Evolutionary conservation across 2,888 invertebrate genomes (phyloP).

Genomic region (Hemithea aestivaria): DNA sequence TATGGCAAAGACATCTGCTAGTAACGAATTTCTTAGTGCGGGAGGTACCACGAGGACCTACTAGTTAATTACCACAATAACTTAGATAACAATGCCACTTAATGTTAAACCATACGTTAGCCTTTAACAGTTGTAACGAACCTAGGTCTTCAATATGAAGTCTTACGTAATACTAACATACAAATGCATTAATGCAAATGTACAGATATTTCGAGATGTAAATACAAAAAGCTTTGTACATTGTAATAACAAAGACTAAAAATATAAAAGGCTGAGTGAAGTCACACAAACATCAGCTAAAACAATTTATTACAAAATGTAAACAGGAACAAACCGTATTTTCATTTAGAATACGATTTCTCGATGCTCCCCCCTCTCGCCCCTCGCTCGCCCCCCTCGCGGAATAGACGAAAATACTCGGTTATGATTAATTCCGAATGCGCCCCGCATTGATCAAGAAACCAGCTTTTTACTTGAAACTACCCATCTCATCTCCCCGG

Average conservation of each 20-base stretch:
- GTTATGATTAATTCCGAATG: conserved; percentile 79
- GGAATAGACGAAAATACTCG: conserved; percentile 76
- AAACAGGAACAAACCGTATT: conserved; percentile 78
- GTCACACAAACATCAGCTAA: conserved; percentile 67
- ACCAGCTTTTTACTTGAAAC: conserved; percentile 78
- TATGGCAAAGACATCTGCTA: too few relatives aligned
- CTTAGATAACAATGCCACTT: too few relatives aligned
- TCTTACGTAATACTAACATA: too few relatives aligned
- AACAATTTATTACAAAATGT: conserved; percentile 79
- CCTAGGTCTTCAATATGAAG: too few relatives aligned
- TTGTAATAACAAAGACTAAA: conserved; percentile 30
- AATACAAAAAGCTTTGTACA: too few relatives aligned
- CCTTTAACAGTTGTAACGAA: too few relatives aligned
- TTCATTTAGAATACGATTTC: conserved; percentile 79
- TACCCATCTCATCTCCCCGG: conserved; percentile 66
- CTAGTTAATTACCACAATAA: too few relatives aligned
- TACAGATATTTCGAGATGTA: too few relatives aligned
- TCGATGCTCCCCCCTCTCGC: conserved; percentile 49
- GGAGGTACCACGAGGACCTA: too few relatives aligned
- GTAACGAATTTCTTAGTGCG: too few relatives aligned
- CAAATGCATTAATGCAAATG: too few relatives aligned
- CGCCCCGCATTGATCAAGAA: conserved; percentile 79
- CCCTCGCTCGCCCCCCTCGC: conserved; percentile 26
- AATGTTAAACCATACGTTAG: too few relatives aligned
- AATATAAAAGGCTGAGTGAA: conserved; percentile 40